A percentile compares a stretch with the other conserved stretches of the same genome.
Evolutionary conservation across 2,797 vertebrate genomes (phyloP).

Genomic region (Anguilla pacifica): DNA sequence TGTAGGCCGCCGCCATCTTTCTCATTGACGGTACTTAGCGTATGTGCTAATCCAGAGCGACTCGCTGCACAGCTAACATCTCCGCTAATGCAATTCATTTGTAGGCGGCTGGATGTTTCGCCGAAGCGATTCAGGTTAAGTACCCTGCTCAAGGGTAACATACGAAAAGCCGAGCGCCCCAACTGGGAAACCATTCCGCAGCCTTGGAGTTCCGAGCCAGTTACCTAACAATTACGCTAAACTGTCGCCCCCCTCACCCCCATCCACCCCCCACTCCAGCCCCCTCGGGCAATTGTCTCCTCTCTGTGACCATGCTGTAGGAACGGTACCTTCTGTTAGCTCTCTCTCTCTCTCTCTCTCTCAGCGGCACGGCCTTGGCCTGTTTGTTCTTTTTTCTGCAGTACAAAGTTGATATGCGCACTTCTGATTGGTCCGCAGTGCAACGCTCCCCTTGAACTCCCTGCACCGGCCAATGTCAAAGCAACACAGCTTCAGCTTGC

Average conservation of each 20-base stretch:
- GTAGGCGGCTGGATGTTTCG: not conserved
- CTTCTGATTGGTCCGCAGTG: not conserved
- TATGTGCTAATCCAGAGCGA: not conserved
- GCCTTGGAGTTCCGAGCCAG: not conserved
- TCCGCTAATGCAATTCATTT: not conserved
- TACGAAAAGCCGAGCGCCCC: not conserved
- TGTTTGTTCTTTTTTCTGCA: not conserved
- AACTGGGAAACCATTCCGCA: not conserved
- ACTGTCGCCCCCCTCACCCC: not conserved
- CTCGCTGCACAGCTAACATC: not conserved
- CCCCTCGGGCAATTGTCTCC: not conserved
- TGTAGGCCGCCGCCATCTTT: not conserved
- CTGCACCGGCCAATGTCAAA: not conserved
- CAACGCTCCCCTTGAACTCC: not conserved
- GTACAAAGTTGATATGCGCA: not conserved
- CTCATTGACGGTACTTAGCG: no score
- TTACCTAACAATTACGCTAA: constrained; percentile 3
- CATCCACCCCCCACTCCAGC: no score
- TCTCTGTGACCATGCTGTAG: not conserved
- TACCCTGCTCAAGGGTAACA: not conserved
- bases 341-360: not conserved
- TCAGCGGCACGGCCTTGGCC: not conserved
- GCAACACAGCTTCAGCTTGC: not conserved
- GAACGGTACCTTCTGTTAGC: not conserved
- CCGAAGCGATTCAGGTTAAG: not conserved